These are phyloP conservation scores for Gallinago undulata DNA, from an alignment of 2,113 vertebrate species.

Conservation along the genomic window DNA sequence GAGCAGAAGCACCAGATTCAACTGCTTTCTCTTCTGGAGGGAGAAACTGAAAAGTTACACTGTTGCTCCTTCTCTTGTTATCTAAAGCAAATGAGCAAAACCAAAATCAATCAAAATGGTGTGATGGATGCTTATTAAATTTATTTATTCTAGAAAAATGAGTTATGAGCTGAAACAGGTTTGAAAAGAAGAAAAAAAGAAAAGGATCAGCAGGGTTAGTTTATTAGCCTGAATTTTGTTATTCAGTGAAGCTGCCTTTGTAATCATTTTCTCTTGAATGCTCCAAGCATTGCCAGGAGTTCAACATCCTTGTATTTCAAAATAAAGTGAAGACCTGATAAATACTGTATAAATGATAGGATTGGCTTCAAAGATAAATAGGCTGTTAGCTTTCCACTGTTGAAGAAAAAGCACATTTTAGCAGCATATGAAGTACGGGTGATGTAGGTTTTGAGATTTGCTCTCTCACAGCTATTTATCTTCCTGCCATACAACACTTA, in stretches of 20 bases:
- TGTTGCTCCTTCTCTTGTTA: background rate
- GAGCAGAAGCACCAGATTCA: background rate
- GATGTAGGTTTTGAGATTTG: background rate
- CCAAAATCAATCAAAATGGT: background rate
- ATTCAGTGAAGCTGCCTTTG: background rate
- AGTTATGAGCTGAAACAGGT: background rate
- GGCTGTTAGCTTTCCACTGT: constrained; percentile 5
- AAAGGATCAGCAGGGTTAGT: background rate
- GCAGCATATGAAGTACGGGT: background rate
- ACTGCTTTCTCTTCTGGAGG: background rate
- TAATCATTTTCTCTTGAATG: background rate
- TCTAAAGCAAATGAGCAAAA: background rate
- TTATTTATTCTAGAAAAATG: background rate
- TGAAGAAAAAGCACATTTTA: constrained; percentile 1
- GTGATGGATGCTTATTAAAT: background rate
- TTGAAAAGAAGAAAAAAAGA: background rate
- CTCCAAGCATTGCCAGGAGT: background rate
- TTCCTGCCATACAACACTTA: background rate
- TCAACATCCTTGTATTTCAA: constrained; percentile 35
- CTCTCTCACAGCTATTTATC: constrained; percentile 12
- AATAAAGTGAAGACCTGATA: constrained; percentile 48
- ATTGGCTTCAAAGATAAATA: constrained; percentile 62
- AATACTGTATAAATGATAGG: constrained; percentile 45
- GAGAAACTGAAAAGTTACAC: background rate
- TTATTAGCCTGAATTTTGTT: background rate